Base-by-base conservation (phyloP, 2,888 invertebrate species). In the Tenthredo livida region DNA sequence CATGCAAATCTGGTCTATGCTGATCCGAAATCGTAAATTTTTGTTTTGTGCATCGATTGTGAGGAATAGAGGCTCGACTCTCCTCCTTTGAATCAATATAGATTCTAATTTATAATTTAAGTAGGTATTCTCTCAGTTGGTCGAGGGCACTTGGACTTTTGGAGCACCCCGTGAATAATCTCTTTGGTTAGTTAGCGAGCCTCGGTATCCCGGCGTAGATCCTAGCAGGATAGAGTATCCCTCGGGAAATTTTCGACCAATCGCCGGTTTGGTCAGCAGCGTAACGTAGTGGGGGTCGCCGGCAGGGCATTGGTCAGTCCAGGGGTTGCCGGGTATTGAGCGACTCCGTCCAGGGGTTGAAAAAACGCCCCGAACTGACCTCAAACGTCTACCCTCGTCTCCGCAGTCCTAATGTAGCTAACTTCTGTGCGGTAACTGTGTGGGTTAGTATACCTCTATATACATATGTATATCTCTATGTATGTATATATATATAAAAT, bases 321-420 rank as follows among this genome's bases (percentile, higher is more conserved):
- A 87, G 84, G 90, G 91, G 90, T 89, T 89, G 90, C 88, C 90
- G 88, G 91, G 93, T 93, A 93, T 93, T 91, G 93, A 93, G 92
- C 93, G 93, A 90, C 89, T 89, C 90, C 90, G 89, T 89, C 89
- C 89, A 90, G 89, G 92, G 92, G 91, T 91, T 91, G 91, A 92
- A 92, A 92, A 93, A 93, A 92, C 92, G 92, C 92, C 92, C 93
- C 92, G 91, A 91, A 92, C 92, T 91, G 92, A 92, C 92, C 92
- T 93, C 92, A 92, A 92, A 92, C 91, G 92, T 92, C 91, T 91
- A 92, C 92, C 92, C 92, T 92, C 92, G 90, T 92, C 92, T 92
- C 90, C 88, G 90, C 90, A 88, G 90, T 91, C 90, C 91, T 91
- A 91, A 91, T 90, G 88, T 90, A 88, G 89, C 87, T 88, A 85